phyloP scores from a whole-genome alignment of 2,797 vertebrate species.

The Momotus momota region DNA sequence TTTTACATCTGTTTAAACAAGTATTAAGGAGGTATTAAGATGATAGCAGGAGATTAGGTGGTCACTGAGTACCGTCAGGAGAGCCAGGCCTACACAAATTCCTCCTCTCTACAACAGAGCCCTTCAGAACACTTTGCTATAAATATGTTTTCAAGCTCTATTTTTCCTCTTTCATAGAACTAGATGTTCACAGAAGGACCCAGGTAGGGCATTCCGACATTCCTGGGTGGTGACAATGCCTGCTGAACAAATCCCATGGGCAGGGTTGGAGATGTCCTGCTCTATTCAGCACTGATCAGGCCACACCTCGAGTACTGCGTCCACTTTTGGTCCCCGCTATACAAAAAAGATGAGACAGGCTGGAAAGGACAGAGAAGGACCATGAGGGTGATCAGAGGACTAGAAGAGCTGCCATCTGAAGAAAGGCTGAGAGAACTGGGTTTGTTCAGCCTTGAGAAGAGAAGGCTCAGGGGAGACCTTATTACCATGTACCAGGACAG shows the following conservation, averaged over 20 bases:
- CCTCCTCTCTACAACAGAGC: not conserved
- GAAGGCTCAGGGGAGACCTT: too few species aligned
- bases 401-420: too few species aligned
- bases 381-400: too few species aligned
- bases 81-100: not conserved
- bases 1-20: not conserved
- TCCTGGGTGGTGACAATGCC: not conserved
- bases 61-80: not conserved
- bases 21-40: not conserved
- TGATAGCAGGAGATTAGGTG: not conserved
- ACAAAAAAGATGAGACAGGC: too few species aligned
- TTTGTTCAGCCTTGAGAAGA: too few species aligned
- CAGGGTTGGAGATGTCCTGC: not conserved
- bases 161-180: not conserved
- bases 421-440: too few species aligned
- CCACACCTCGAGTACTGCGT: too few species aligned
- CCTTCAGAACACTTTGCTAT: not conserved
- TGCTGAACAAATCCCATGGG: not conserved
- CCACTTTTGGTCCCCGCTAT: too few species aligned
- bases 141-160: not conserved
- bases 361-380: too few species aligned
- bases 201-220: not conserved
- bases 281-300: too few species aligned
- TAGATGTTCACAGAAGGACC: not conserved
- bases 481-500: too few species aligned